These are phyloP conservation scores for Agrypnia vestita DNA, from an alignment of 1,140 invertebrate genomes.

Conservation along the genomic window DNA sequence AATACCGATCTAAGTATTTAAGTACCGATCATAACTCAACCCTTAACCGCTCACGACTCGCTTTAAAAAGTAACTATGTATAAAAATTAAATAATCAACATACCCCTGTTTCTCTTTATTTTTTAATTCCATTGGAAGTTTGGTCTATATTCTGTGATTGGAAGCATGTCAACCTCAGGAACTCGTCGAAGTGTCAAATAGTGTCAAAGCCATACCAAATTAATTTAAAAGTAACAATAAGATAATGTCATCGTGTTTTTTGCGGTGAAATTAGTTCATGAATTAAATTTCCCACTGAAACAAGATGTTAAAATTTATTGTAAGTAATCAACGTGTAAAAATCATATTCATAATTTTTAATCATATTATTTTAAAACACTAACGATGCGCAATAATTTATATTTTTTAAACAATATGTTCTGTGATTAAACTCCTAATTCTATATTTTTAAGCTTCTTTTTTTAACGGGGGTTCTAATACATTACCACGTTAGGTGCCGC, in stretches of 20 bases:
- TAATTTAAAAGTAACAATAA: neutral
- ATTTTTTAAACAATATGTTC: neutral
- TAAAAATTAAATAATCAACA: too few relatives aligned
- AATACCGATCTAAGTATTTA: too few relatives aligned
- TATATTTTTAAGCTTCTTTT: neutral
- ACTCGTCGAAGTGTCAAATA: neutral
- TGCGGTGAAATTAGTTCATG: neutral
- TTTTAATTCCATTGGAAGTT: too few relatives aligned
- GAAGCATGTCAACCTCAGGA: too few relatives aligned
- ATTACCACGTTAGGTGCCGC: neutral
- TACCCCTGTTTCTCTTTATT: too few relatives aligned
- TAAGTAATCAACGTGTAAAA: neutral
- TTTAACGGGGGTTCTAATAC: neutral
- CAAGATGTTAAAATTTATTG: slow-evolving; percentile 16
- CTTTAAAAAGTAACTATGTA: too few relatives aligned
- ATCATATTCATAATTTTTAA: neutral
- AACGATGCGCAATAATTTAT: neutral
- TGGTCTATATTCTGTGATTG: too few relatives aligned
- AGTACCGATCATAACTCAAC: too few relatives aligned
- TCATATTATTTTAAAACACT: neutral
- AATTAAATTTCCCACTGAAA: neutral
- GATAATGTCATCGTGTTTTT: slow-evolving; percentile 14
- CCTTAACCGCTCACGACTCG: too few relatives aligned
- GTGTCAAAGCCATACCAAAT: neutral
- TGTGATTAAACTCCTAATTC: neutral